phyloP scores from a whole-genome alignment of 2,888 invertebrate species.

The Stramonita haemastoma region DNA sequence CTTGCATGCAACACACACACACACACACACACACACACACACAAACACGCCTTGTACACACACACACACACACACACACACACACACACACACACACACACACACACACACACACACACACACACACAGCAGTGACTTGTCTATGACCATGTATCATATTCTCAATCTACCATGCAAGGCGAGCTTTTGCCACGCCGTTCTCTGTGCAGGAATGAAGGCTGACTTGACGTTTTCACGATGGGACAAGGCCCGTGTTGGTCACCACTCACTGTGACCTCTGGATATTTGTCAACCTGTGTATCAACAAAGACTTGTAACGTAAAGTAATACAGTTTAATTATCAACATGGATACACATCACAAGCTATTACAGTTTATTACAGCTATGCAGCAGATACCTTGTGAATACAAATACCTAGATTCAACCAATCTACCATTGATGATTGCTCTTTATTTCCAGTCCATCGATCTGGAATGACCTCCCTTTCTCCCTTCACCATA shows the following conservation, averaged over 20 bases:
- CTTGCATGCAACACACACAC: too few relatives aligned
- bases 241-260: constrained; percentile 58
- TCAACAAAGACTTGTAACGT: too few relatives aligned
- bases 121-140: neutral
- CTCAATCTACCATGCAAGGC: constrained; percentile 64
- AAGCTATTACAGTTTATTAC: neutral
- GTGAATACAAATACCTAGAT: too few relatives aligned
- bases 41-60: too few relatives aligned
- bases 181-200: constrained; percentile 65
- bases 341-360: neutral
- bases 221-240: constrained; percentile 71
- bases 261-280: constrained; percentile 58
- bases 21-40: constrained; percentile 5
- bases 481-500: too few relatives aligned
- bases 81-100: neutral
- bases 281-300: constrained; percentile 59
- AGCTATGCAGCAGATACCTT: too few relatives aligned
- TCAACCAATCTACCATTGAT: too few relatives aligned
- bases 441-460: too few relatives aligned
- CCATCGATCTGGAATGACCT: too few relatives aligned
- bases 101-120: constrained; percentile 3
- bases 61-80: neutral
- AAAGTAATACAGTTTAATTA: too few relatives aligned
- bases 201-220: constrained; percentile 35
- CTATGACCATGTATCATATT: too few relatives aligned